Evolutionary conservation across 2,113 vertebrate species (phyloP), one percentile per base, ranked within the genome.

Genomic region (Emydocephalus ijimae): DNA sequence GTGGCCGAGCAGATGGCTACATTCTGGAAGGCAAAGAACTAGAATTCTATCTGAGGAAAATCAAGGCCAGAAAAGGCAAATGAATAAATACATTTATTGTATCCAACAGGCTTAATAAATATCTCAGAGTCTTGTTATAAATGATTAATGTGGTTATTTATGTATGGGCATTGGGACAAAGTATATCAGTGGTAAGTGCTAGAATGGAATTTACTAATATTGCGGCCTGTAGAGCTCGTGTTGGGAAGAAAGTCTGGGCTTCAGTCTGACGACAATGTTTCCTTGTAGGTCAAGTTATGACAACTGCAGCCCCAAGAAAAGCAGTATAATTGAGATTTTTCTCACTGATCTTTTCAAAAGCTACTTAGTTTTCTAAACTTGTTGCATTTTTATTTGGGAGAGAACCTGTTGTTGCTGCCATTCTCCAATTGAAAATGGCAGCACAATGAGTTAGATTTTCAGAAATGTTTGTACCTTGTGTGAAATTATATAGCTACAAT

Each of bases 31-130:
- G 99, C 96, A 99, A 99, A 93, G 99, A 99, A 91, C 96, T 99
- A 5, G 99, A 99, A 96, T 99, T 99, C 97, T 99, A 99, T 95
- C 95, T 99, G 97, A 99, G 99, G 97, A 99, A 99, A 96, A 99
- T 99, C 97, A 99, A 99, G 96, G 99, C 99, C 97, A 99, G 99
- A 96, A 99, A 99, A 98, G 99, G 99, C 98, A 99, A 99, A 99
- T 99, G 98, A 98, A 98, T 97, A 97, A n/a, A 97, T 97, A 97
- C 97, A 96, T 85, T 93, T 93, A 54, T n/a, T 92, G 0, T 39
- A 92, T 89, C 86, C 89, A 52, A 59, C 93, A 95, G 95, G 92
- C 34, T 0, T 0, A 98, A 98, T 98, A 98, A 98, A 97, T 96
- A 85, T 85, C 54, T 92, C 29, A 81, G 88, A 94, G 95, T 88